Percentiles rank a stretch among this genome's conserved stretches.
Evolutionary conservation across 1,140 invertebrate species (phyloP).

Genomic region (Temnothorax curvispinosus): DNA sequence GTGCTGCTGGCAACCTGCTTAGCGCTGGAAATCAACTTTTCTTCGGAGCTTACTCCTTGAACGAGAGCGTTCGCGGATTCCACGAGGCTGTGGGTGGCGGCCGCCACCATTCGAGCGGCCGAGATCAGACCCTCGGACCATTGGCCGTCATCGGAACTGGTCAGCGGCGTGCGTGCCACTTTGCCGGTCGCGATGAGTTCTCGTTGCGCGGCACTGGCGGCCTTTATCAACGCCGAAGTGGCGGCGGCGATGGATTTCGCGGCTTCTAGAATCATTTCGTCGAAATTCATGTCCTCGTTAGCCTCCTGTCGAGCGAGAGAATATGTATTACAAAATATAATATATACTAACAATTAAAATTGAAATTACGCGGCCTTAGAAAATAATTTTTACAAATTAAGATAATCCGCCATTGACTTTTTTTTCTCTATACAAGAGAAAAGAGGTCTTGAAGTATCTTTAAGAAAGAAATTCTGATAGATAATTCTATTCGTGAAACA

Average conservation of each 20-base stretch:
- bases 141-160: conserved; percentile 97
- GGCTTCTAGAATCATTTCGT: conserved; percentile 99
- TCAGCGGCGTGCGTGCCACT: conserved; percentile 92
- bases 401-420: neutral
- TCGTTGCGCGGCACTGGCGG: conserved; percentile 97
- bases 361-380: neutral
- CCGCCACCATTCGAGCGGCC: conserved; percentile 97
- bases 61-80: conserved; percentile 99
- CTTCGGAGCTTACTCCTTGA: conserved; percentile 97
- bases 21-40: conserved; percentile 98
- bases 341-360: neutral
- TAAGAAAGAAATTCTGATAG: neutral
- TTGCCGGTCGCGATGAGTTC: conserved; percentile 94
- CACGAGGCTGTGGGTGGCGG: conserved; percentile 98
- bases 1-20: conserved; percentile 99
- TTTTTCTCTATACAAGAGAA: neutral
- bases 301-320: conserved; percentile 89
- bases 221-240: conserved; percentile 97
- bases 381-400: conserved; percentile 15
- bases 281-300: conserved; percentile 98
- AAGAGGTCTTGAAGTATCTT: neutral
- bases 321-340: conserved; percentile 9
- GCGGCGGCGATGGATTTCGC: conserved; percentile 99
- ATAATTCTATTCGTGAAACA: neutral
- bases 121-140: conserved; percentile 99